These are phyloP conservation scores for Bacillus rossius DNA, from an alignment of 1,140 invertebrate genomes.

Conservation along the genomic window DNA sequence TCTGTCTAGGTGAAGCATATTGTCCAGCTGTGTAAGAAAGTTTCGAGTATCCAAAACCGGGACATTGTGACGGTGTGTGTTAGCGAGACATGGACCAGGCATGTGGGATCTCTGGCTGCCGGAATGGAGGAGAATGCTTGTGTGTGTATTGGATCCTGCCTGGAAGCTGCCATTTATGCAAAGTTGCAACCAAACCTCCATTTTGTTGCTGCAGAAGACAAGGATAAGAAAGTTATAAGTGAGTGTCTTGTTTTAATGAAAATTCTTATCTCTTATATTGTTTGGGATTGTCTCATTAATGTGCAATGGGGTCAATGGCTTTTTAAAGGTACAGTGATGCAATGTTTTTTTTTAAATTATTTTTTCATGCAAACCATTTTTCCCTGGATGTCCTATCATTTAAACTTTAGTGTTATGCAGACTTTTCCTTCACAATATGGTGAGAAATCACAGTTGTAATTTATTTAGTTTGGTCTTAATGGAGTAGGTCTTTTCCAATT, in stretches of 20 bases:
- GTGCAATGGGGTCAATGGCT: not conserved
- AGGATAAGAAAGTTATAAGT: not conserved
- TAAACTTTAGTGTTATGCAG: no score
- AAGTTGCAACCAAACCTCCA: conserved; percentile 13
- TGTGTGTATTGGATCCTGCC: conserved; percentile 40
- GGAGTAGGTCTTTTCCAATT: no score
- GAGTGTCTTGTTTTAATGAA: not conserved
- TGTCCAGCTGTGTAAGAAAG: not conserved
- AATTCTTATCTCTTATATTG: not conserved
- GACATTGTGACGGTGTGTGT: conserved; percentile 2
- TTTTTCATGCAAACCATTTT: not conserved
- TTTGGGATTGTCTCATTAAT: not conserved
- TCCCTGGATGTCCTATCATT: no score
- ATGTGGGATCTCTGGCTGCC: conserved; percentile 28
- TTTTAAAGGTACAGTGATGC: not conserved
- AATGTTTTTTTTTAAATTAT: not conserved
- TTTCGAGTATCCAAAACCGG: not conserved
- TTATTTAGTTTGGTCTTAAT: no score
- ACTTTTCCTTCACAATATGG: no score
- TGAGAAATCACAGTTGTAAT: no score
- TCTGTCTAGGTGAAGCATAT: conserved; percentile 6
- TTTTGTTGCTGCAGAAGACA: conserved; percentile 2
- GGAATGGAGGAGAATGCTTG: conserved; percentile 29
- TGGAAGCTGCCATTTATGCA: conserved; percentile 36
- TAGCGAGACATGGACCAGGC: conserved; percentile 28